Evolutionary conservation across 2,888 invertebrate species (phyloP).

Genomic region (Bombylius discolor): DNA sequence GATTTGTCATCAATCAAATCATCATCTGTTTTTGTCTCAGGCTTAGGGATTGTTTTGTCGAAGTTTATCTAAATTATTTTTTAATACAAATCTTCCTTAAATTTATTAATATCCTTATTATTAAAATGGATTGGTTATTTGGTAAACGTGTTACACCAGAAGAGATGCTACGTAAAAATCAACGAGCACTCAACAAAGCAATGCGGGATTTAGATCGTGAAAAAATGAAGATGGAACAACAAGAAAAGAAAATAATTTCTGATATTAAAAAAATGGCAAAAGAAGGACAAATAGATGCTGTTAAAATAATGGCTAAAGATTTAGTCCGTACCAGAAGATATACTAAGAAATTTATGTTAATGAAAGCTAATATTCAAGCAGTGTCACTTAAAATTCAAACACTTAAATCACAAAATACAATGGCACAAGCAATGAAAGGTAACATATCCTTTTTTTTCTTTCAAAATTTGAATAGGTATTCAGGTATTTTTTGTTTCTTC

Average conservation of each 20-base stretch:
- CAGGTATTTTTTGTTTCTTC: no score
- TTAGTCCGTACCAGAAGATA: conserved; percentile 90
- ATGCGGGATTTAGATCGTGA: conserved; percentile 96
- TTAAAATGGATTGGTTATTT: conserved; percentile 81
- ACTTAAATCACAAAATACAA: conserved; percentile 92
- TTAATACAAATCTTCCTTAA: no score
- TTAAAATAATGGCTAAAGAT: conserved; percentile 99
- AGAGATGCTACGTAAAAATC: conserved; percentile 96
- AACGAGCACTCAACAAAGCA: conserved; percentile 92
- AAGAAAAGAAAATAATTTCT: conserved; percentile 95
- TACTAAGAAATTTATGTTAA: conserved; percentile 96
- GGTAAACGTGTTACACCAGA: conserved; percentile 94
- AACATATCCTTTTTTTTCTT: background rate
- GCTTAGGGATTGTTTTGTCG: no score
- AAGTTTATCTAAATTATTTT: no score
- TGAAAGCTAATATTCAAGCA: conserved; percentile 98
- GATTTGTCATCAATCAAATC: no score
- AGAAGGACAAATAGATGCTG: conserved; percentile 99
- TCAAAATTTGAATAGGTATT: no score
- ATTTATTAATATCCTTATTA: no score
- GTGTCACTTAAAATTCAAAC: conserved; percentile 96
- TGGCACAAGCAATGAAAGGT: conserved; percentile 98
- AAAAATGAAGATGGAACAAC: conserved; percentile 90
- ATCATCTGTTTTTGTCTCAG: no score
- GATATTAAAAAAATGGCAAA: conserved; percentile 99